These are phyloP conservation scores for Goniozus legneri DNA, from an alignment of 1,140 invertebrate genomes.

Conservation along the genomic window DNA sequence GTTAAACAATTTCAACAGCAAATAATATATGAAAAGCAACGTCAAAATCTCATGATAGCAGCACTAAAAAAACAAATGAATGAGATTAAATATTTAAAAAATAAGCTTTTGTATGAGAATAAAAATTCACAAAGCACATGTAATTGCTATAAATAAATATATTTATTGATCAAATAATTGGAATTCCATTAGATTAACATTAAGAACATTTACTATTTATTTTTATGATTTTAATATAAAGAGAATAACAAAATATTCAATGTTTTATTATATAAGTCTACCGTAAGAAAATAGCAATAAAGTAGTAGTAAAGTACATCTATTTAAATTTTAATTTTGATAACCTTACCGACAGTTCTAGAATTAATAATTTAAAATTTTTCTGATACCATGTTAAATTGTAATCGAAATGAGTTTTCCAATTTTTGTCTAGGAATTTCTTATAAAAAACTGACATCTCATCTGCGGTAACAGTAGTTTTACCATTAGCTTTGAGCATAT, in stretches of 20 bases:
- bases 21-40: conserved; percentile 18
- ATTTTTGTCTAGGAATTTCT: conserved; percentile 74
- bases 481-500: conserved; percentile 51
- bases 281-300: too few relatives aligned
- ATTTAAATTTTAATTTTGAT: conserved; percentile 49
- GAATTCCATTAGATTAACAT: too few relatives aligned
- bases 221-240: too few relatives aligned
- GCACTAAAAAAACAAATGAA: conserved; percentile 17
- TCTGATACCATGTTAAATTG: conserved; percentile 73
- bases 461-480: conserved; percentile 64
- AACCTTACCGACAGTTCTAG: conserved; percentile 60
- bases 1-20: too few relatives aligned
- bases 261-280: too few relatives aligned
- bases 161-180: too few relatives aligned
- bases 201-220: too few relatives aligned
- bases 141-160: too few relatives aligned
- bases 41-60: conserved; percentile 12
- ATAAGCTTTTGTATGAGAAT: conserved; percentile 13
- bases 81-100: conserved; percentile 23
- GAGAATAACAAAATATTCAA: too few relatives aligned
- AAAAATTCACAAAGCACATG: too few relatives aligned
- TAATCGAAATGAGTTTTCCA: conserved; percentile 69
- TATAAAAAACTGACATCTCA: conserved; percentile 84
- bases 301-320: conserved; percentile 1
- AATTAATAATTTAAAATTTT: conserved; percentile 63